These are phyloP conservation scores for Spodoptera litura DNA, from an alignment of 1,140 invertebrate species.

Conservation along the genomic window DNA sequence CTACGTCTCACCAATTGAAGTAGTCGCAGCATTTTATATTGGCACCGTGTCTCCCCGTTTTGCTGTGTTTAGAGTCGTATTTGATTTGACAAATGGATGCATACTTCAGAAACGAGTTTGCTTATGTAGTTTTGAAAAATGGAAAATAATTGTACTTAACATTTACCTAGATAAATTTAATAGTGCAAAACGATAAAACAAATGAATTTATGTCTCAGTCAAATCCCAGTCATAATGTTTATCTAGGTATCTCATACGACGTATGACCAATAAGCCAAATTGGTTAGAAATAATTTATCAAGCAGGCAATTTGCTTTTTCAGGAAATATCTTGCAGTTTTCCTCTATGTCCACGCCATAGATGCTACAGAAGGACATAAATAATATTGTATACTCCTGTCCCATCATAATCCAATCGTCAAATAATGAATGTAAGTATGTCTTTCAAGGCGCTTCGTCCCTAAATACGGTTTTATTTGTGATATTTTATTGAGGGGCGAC, in stretches of 20 bases:
- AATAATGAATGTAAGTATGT: conserved; percentile 37
- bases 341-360: neutral
- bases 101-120: no score
- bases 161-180: no score
- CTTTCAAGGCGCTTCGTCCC: conserved; percentile 26
- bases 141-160: no score
- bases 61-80: neutral
- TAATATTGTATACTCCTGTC: conserved; percentile 16
- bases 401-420: conserved; percentile 38
- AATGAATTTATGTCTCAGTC: no score
- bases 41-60: conserved; percentile 1
- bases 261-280: no score
- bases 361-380: neutral
- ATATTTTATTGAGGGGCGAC: conserved; percentile 55
- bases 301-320: no score
- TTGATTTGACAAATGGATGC: neutral
- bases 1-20: conserved; percentile 20
- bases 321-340: neutral
- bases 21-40: conserved; percentile 33
- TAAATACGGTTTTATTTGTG: conserved; percentile 50
- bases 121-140: no score
- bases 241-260: no score
- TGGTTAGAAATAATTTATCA: no score
- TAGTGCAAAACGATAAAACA: no score
- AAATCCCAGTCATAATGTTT: no score